These are phyloP conservation scores for Esox niger DNA, from an alignment of 2,113 vertebrate genomes.

Conservation along the genomic window DNA sequence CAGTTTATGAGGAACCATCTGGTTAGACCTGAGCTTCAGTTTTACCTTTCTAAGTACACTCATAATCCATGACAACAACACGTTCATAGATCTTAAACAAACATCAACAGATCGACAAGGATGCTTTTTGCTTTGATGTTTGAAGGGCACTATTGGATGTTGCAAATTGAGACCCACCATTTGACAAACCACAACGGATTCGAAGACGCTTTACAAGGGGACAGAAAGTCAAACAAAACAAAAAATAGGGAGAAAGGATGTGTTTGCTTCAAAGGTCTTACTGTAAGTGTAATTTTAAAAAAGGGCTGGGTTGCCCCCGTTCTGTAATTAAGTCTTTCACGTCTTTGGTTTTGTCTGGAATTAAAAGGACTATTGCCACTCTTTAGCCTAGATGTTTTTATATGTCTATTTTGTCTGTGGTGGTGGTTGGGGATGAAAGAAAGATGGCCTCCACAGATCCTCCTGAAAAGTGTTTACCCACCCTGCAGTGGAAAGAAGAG, in stretches of 20 bases:
- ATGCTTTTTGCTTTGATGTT: not conserved
- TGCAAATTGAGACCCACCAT: constrained; percentile 51
- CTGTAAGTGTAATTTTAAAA: constrained; percentile 69
- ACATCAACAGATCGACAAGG: not conserved
- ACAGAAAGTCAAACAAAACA: constrained; percentile 64
- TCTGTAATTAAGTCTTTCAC: constrained; percentile 74
- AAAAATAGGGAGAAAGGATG: constrained; percentile 63
- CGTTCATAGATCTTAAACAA: no score
- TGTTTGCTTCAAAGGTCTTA: constrained; percentile 71
- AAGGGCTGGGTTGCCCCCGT: constrained; percentile 68
- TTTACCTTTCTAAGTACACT: constrained; percentile 70
- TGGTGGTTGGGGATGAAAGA: constrained; percentile 71
- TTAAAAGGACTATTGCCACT: constrained; percentile 70
- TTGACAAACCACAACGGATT: constrained; percentile 60
- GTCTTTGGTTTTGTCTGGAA: constrained; percentile 65
- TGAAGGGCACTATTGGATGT: constrained; percentile 27
- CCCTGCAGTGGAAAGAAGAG: constrained; percentile 50
- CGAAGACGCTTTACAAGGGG: constrained; percentile 62
- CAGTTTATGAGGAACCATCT: constrained; percentile 76
- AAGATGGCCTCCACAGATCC: constrained; percentile 55
- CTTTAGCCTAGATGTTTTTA: constrained; percentile 70
- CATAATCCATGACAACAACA: not conserved
- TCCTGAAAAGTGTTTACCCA: constrained; percentile 60
- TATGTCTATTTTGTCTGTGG: constrained; percentile 74
- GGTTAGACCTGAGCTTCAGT: constrained; percentile 61